Evolutionary conservation across 2,888 invertebrate species (phyloP).

Genomic region (Drepanosiphum platanoidis): DNA sequence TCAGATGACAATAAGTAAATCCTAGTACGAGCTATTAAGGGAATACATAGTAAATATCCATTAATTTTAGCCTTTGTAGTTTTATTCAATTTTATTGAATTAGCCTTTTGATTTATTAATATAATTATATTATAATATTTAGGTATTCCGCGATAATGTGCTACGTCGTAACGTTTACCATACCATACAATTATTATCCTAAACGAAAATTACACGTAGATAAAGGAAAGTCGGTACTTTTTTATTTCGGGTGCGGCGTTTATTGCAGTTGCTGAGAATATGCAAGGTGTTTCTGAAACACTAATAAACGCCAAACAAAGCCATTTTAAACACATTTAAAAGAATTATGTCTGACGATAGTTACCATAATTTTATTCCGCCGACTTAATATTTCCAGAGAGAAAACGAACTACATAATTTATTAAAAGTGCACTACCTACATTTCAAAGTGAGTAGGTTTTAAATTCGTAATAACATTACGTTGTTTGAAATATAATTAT

Average conservation of each 20-base stretch:
- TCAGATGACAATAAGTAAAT: neutral
- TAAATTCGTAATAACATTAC: constrained; percentile 47
- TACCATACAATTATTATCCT: neutral
- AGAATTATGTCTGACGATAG: neutral
- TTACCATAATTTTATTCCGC: neutral
- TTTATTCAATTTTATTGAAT: neutral
- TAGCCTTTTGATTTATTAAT: neutral
- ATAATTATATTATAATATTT: no score
- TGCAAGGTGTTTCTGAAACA: neutral
- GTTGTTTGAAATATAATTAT: constrained; percentile 17
- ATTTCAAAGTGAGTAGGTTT: neutral
- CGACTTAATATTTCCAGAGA: neutral
- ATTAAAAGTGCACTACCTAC: neutral
- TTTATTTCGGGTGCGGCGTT: neutral
- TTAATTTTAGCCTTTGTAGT: no score
- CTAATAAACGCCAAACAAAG: neutral
- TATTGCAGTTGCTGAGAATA: neutral
- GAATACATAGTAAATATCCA: neutral
- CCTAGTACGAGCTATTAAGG: neutral
- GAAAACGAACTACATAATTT: neutral
- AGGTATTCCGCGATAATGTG: no score
- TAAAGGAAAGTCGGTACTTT: neutral
- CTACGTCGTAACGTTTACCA: neutral
- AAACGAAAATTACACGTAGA: neutral
- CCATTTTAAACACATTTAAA: neutral